phyloP scores from a whole-genome alignment of 2,888 invertebrate genomes.

The Polydesmus complanatus region DNA sequence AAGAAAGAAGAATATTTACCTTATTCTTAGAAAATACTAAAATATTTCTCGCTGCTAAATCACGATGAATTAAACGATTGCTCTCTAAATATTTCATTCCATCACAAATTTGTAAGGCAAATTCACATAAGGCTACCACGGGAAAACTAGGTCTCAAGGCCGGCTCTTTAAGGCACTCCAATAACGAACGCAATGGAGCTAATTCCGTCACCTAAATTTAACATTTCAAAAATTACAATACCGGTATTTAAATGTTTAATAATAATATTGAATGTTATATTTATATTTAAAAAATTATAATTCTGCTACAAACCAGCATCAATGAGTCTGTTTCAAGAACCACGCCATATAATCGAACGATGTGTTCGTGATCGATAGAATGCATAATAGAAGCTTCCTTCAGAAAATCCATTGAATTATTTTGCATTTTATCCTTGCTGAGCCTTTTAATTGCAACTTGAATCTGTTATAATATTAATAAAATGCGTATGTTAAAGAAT shows the following conservation, averaged over 20 bases:
- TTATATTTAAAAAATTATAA: conserved; percentile 4
- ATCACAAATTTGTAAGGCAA: conserved; percentile 88
- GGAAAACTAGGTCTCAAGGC: conserved; percentile 80
- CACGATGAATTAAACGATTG: conserved; percentile 91
- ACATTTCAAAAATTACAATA: conserved; percentile 11
- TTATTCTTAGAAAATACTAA: conserved; percentile 90
- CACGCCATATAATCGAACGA: conserved; percentile 93
- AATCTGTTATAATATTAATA: too few species aligned
- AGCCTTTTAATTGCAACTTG: conserved; percentile 96
- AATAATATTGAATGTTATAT: not conserved
- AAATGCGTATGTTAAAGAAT: not conserved
- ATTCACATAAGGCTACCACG: conserved; percentile 81
- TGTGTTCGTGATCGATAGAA: conserved; percentile 89
- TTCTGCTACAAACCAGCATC: conserved; percentile 41
- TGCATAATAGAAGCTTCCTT: conserved; percentile 99
- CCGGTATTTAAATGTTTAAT: not conserved
- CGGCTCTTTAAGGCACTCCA: conserved; percentile 91
- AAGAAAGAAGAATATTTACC: conserved; percentile 33
- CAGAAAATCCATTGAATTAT: conserved; percentile 88
- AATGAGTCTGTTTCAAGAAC: conserved; percentile 81
- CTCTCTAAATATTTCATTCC: conserved; percentile 96
- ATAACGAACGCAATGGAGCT: conserved; percentile 81
- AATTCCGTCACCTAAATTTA: conserved; percentile 81
- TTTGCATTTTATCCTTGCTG: conserved; percentile 85
- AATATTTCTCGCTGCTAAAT: conserved; percentile 93